phyloP scores from a whole-genome alignment of 2,888 invertebrate species.

The Andrena praecox region DNA sequence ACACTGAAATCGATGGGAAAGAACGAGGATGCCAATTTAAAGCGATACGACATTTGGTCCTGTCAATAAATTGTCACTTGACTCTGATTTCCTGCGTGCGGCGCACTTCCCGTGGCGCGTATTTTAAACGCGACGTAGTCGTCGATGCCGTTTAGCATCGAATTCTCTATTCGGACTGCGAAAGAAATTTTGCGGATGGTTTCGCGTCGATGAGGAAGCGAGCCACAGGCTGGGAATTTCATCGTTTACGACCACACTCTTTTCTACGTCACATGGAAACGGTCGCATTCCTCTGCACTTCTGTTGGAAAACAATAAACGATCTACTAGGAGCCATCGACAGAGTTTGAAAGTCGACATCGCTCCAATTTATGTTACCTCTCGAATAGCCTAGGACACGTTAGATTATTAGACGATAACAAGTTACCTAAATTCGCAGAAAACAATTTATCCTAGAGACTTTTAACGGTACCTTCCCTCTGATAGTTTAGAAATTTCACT shows the following conservation, averaged over 20 bases:
- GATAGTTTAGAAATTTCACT: constrained; percentile 53
- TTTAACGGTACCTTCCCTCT: constrained; percentile 17
- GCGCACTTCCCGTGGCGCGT: not conserved
- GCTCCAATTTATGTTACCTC: not conserved
- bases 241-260: not conserved
- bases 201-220: not conserved
- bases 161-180: not conserved
- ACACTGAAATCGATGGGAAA: constrained; percentile 1
- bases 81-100: not conserved
- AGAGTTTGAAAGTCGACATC: constrained; percentile 25
- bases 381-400: constrained; percentile 27
- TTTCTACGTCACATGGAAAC: constrained; percentile 31
- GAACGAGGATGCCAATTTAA: constrained; percentile 9
- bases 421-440: constrained; percentile 49
- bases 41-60: constrained; percentile 32
- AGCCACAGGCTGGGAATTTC: constrained; percentile 8
- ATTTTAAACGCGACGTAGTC: not conserved
- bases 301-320: constrained; percentile 19
- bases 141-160: no score
- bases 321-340: constrained; percentile 33
- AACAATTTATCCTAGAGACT: constrained; percentile 62
- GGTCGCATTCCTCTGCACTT: constrained; percentile 14
- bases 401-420: constrained; percentile 49
- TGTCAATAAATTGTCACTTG: constrained; percentile 34
- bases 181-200: not conserved